phyloP scores from a whole-genome alignment of 2,888 invertebrate species.

The Punctoribates punctum region DNA sequence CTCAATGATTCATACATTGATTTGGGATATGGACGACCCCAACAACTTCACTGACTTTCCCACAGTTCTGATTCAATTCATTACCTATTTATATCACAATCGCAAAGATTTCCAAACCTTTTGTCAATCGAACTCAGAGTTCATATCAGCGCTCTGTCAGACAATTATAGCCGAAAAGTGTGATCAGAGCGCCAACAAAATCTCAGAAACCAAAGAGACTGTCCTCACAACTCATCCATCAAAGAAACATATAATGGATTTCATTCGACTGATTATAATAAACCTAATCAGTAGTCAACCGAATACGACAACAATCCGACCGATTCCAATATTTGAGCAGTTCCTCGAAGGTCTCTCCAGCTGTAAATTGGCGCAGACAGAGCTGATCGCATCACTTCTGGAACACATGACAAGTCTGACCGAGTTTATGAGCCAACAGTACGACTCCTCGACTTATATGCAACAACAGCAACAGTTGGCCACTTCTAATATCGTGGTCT shows the following conservation, averaged over 20 bases:
- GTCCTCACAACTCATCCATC: conserved; percentile 71
- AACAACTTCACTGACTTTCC: conserved; percentile 55
- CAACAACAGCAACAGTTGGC: conserved; percentile 58
- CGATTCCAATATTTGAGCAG: conserved; percentile 38
- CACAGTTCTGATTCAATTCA: conserved; percentile 64
- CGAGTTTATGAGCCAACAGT: conserved; percentile 76
- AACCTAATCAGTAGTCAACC: conserved; percentile 57
- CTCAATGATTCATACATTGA: conserved; percentile 41
- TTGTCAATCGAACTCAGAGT: conserved; percentile 42
- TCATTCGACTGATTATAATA: conserved; percentile 84
- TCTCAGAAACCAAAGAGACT: conserved; percentile 14
- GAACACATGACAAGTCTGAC: conserved; percentile 91
- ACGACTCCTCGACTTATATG: background rate
- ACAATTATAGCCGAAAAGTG: conserved; percentile 32
- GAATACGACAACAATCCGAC: background rate
- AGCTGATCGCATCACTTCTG: conserved; percentile 82
- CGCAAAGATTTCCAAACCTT: conserved; percentile 69
- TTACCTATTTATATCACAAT: conserved; percentile 93
- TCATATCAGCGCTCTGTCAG: conserved; percentile 35
- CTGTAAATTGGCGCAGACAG: conserved; percentile 64
- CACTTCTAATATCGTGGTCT: conserved; percentile 78
- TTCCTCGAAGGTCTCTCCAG: conserved; percentile 33
- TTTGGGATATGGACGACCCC: conserved; percentile 47
- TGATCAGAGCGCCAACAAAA: conserved; percentile 20
- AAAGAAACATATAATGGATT: conserved; percentile 86